Percentiles rank a stretch among this genome's conserved stretches.
Conservation (phyloP, 2,888 invertebrate genomes). For the Lottia gigantea region DNA sequence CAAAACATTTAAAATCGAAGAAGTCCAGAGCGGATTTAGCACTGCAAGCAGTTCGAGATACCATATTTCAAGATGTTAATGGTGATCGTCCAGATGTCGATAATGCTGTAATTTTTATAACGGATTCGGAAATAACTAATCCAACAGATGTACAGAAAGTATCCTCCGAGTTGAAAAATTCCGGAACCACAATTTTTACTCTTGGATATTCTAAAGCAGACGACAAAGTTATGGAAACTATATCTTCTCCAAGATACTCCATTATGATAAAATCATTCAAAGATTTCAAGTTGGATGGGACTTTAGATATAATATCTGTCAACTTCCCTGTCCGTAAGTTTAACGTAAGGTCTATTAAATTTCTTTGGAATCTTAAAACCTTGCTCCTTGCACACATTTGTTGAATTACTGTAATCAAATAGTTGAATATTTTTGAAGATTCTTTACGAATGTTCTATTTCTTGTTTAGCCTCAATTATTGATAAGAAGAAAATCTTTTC, state of each 20-base stretch:
- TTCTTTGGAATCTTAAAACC: too few relatives aligned
- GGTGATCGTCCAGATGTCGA: slow-evolving; percentile 42
- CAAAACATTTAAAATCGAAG: neutral
- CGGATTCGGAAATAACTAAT: slow-evolving; percentile 42
- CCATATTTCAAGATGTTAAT: slow-evolving; percentile 30
- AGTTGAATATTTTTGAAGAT: too few relatives aligned
- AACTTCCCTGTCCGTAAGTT: slow-evolving; percentile 1
- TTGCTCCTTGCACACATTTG: too few relatives aligned
- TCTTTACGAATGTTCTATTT: too few relatives aligned
- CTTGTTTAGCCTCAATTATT: too few relatives aligned
- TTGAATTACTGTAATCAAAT: too few relatives aligned
- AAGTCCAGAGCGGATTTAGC: neutral
- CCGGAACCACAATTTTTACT: slow-evolving; percentile 43
- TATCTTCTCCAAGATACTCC: slow-evolving; percentile 26
- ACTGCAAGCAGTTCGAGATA: slow-evolving; percentile 21
- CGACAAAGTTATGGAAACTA: slow-evolving; percentile 31
- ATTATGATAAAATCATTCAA: neutral
- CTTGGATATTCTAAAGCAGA: slow-evolving; percentile 35
- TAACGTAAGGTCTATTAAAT: too few relatives aligned
- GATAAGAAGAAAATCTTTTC: too few relatives aligned
- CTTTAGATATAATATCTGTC: neutral
- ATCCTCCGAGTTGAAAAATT: slow-evolving; percentile 41
- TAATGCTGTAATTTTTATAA: slow-evolving; percentile 48
- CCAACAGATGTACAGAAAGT: slow-evolving; percentile 29
- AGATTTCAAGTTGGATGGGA: neutral